Evolutionary conservation across 2,797 vertebrate genomes (phyloP), one percentile per base, ranked within the genome.

Genomic region (Acanthurus leucopareius): DNA sequence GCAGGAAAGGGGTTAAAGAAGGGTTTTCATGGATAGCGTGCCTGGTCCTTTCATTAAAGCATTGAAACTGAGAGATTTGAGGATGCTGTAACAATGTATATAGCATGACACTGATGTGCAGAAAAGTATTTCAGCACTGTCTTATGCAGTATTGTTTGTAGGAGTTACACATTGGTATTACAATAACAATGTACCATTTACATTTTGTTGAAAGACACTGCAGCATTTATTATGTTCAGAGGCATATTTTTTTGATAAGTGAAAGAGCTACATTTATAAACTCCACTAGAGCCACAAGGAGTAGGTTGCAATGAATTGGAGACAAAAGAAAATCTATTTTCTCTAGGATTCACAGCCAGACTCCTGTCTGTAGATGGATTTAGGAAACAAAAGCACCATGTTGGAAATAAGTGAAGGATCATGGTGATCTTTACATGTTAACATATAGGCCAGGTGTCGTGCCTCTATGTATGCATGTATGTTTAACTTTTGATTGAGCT

Each of bases 21-120:
- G 44, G 48, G 20, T 32, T 42, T 76, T 63, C 6, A 60, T 25
- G 75, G 80, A 88, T 83, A 54, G 60, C 35, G 63, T 64, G 65
- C 63, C 69, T 51, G 28, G 44, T 58, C 14, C 11, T 79, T 89
- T 88, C 42, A 89, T 89, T 71, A 73, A 40, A 75, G 7, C 7
- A 4, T 14, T 73, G 19, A 64, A 77, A 56, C 45, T 9, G 9
- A 56, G 72, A 57, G 80, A 75, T 79, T 82, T 72, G 57, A 53
- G 52, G 60, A 67, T 69, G 28, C 22, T 28, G 28, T 25, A 49
- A 58, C 61, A 68, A 57, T 61, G 53, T 63, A 51, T 14, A 19
- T 28, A 56, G 5, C 10, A 54, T 11, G 20, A 49, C 49, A 72
- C 25, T 59, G n/a, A 75, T 58, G 75, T 59, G 28, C 54, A 51